Base-by-base conservation (phyloP, 2,797 vertebrate genomes). In the Phylloscopus collybita region DNA sequence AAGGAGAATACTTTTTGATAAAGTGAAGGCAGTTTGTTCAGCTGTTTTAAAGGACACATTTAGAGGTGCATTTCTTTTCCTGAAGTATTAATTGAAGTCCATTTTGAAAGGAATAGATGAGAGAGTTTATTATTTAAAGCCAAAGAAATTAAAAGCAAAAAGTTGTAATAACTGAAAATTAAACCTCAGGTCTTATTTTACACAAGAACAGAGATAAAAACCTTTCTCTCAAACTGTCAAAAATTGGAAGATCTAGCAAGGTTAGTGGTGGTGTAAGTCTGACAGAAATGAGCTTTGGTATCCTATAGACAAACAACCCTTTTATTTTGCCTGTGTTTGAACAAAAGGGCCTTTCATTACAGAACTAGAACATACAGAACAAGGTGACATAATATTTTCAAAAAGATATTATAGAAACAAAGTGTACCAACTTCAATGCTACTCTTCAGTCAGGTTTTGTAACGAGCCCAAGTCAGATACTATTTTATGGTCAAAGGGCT, bases 341-440 rank as follows among this genome's bases (percentile, higher is more conserved):
- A 96, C 72, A 91, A 80, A 94, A 93, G 6, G 13, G n/a, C 71
- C 70, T 88, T 95, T 93, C 56, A 84, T 62, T 73, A 67, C 23
- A 90, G 70, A 92, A 86, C 16, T 34, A 93, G 80, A 88, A 62
- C 6, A 11, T 50, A 72, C n/a, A 75, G 51, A 91, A 86, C 34
- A 93, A 93, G 85, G 80, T 93, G 66, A 88, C 82, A 84, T 49
- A 92, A 60, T 84, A 79, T 88, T 90, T 96, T 86, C 72, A 90
- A 88, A 93, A 93, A 61, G 1, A 90, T 88, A 70, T 13, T 79
- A 94, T 32, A 67, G 80, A 91, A 92, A 94, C 30, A 9, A 90
- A 92, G 54, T 61, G 32, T 72, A 70, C 66, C 34, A 50, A 76
- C 60, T 82, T 93, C 56, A 84, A 3, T 25, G 30, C 38, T 64